Evolutionary conservation across 2,113 vertebrate genomes (phyloP), one percentile per base, ranked within the genome.

Genomic region (Syrmaticus mikado): DNA sequence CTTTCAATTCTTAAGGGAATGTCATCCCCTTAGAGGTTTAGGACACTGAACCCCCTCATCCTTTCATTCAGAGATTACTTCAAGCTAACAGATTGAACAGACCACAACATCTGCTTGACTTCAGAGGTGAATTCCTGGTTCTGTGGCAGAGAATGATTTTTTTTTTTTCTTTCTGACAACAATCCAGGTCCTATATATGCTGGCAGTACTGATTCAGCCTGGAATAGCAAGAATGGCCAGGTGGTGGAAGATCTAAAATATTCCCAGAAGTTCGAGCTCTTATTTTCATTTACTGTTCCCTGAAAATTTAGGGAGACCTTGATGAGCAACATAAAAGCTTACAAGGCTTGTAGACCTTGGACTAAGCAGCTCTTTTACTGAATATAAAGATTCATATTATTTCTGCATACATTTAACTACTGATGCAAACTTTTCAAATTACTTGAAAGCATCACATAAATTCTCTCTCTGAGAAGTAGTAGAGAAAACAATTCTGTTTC

Each of bases 301-400:
- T 71, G 50, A 28, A 76, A 70, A 53, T 71, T 53, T 19, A 80
- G 19, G 60, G 48, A 53, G 38, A 61, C 32, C 41, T 55, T 78
- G 57, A 89, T 77, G 11, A 30, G 43, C 81, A 96, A 95, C 43
- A 65, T 24, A 21, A 61, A 67, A 92, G 24, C 17, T 57, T 79
- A 2, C 38, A 75, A 75, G 8, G 57, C 53, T 75, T 82, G 80
- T 62, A 96, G 88, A 71, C 95, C 87, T 62, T 82, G 73, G 52
- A 73, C 74, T 17, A 95, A 66, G 75, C 82, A 96, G 71, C 87
- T 94, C 36, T 94, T 96, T 86, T 65, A 81, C 87, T 89, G 88
- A 92, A 79, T 60, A 92, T 62, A 96, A 95, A 95, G 50, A 94
- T 85, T 94, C 52, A 70, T 96, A 91, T 67, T 71, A 70, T 75